Evolutionary conservation across 2,113 vertebrate genomes (phyloP).

Genomic region (Campylomormyrus tamandua): DNA sequence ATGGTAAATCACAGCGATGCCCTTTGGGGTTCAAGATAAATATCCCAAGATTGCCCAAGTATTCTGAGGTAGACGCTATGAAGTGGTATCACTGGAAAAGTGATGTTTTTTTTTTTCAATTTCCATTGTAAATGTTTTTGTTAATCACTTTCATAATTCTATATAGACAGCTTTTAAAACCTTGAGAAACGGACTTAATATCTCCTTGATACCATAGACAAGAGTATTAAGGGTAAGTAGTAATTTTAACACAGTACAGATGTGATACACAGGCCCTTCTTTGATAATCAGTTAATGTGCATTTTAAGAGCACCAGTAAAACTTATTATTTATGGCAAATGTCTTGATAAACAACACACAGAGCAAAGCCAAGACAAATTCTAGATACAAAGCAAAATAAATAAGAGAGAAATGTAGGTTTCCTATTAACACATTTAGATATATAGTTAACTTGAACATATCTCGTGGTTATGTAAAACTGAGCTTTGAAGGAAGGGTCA

Average conservation of each 20-base stretch:
- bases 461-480: neutral
- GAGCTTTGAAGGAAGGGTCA: conserved; percentile 9
- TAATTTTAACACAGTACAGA: neutral
- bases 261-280: neutral
- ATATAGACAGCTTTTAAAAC: neutral
- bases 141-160: neutral
- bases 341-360: neutral
- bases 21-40: conserved; percentile 18
- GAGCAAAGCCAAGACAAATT: neutral
- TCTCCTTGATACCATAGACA: neutral
- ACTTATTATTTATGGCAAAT: conserved; percentile 19
- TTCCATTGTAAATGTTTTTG: neutral
- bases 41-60: conserved; percentile 16
- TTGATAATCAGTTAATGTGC: conserved; percentile 17
- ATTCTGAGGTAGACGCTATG: conserved; percentile 49
- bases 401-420: conserved; percentile 23
- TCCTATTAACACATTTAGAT: neutral
- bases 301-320: conserved; percentile 16
- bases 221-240: neutral
- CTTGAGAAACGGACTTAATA: neutral
- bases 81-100: neutral
- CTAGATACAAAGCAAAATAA: conserved; percentile 33
- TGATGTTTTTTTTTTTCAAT: neutral
- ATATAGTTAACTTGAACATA: conserved; percentile 16
- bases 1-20: neutral